Conservation (phyloP, 2,888 invertebrate genomes). For the Leptinotarsa haldemani region DNA sequence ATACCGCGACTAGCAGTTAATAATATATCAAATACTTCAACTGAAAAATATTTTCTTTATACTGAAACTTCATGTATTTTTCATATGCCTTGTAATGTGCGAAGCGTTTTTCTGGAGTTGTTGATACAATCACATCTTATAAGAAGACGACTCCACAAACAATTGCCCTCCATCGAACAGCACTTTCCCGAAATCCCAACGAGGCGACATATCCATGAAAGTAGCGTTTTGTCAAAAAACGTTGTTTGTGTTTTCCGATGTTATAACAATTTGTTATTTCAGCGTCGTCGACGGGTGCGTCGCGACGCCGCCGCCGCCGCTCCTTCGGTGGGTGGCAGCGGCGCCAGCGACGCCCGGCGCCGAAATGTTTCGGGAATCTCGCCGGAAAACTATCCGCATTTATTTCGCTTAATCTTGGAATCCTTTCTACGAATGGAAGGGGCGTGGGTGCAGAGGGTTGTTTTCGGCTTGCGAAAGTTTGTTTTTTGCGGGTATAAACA, state of each 20-base stretch:
- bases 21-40: too few species aligned
- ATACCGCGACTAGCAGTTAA: too few species aligned
- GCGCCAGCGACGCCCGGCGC: slow-evolving; percentile 60
- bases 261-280: slow-evolving; percentile 65
- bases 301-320: slow-evolving; percentile 43
- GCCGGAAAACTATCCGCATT: slow-evolving; percentile 47
- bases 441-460: slow-evolving; percentile 23
- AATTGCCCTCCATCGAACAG: slow-evolving; percentile 18
- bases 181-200: slow-evolving; percentile 31
- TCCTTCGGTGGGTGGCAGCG: slow-evolving; percentile 50
- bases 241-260: slow-evolving; percentile 56
- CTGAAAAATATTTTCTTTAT: too few species aligned
- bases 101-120: too few species aligned
- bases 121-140: too few species aligned
- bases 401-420: slow-evolving; percentile 35
- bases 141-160: too few species aligned
- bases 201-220: slow-evolving; percentile 17
- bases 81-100: too few species aligned
- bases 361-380: slow-evolving; percentile 54
- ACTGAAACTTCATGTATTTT: too few species aligned
- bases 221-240: slow-evolving; percentile 48
- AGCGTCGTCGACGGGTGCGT: slow-evolving; percentile 53
- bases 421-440: slow-evolving; percentile 25
- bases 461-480: slow-evolving; percentile 32
- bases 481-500: slow-evolving; percentile 2